Percentiles rank a stretch among this genome's conserved stretches.
phyloP scores from a whole-genome alignment of 2,113 vertebrate genomes.

The Argyrosomus japonicus region DNA sequence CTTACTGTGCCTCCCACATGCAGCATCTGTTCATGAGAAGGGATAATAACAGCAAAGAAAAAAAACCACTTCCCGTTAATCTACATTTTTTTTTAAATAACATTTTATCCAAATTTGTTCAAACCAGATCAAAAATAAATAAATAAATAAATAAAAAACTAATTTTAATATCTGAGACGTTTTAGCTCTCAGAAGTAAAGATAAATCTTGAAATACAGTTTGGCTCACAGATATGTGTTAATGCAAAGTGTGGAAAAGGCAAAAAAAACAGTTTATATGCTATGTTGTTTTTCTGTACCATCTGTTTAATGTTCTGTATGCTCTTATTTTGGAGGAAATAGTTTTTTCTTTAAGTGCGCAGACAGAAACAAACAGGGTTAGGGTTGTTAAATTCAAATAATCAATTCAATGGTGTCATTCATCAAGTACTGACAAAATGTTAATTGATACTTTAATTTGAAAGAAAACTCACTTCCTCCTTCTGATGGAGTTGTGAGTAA shows the following conservation, averaged over 20 bases:
- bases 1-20: neutral
- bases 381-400: neutral
- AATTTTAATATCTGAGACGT: neutral
- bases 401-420: neutral
- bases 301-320: neutral
- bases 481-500: neutral
- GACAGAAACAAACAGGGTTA: neutral
- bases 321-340: conserved; percentile 1
- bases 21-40: neutral
- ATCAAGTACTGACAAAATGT: neutral
- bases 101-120: neutral
- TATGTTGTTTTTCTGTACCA: neutral
- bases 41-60: neutral
- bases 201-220: conserved; percentile 2
- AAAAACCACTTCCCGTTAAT: neutral
- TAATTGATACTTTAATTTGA: neutral
- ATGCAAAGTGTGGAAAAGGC: neutral
- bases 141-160: too few relatives aligned
- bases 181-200: neutral
- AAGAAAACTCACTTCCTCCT: conserved; percentile 1
- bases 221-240: neutral
- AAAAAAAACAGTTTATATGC: conserved; percentile 3
- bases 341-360: too few relatives aligned
- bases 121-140: neutral
- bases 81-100: neutral